phyloP scores from a whole-genome alignment of 2,888 invertebrate genomes.

The Myopa tessellatipennis region DNA sequence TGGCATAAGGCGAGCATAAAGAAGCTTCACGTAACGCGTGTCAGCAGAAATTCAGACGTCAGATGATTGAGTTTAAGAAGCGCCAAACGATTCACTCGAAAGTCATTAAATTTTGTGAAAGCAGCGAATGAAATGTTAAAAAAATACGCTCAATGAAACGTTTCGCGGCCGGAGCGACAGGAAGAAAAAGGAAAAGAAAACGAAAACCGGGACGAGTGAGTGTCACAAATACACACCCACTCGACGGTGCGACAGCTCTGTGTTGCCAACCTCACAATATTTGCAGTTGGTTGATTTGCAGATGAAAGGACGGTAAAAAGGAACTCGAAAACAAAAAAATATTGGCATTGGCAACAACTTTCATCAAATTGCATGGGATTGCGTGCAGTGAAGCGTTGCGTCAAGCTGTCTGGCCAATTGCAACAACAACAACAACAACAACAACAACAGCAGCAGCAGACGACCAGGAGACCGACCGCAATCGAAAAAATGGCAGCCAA shows the following conservation, averaged over 20 bases:
- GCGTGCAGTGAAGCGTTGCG: slow-evolving; percentile 37
- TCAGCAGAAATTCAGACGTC: neutral
- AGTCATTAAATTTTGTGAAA: neutral
- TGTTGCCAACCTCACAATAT: slow-evolving; percentile 16
- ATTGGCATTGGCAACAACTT: slow-evolving; percentile 17
- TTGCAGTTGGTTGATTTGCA: slow-evolving; percentile 6
- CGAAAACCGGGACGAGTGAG: neutral
- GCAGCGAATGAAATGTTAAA: neutral
- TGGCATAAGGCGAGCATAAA: neutral
- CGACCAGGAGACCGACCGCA: neutral
- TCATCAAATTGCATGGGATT: slow-evolving; percentile 35
- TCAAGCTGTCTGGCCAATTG: slow-evolving; percentile 38
- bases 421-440: slow-evolving; percentile 22
- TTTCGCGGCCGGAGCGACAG: neutral
- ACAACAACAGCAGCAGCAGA: neutral
- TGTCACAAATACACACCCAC: neutral
- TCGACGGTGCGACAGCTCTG: neutral
- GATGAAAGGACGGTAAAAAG: neutral
- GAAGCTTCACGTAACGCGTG: neutral
- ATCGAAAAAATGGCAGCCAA: slow-evolving; percentile 28
- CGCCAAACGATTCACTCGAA: neutral
- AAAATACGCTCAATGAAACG: neutral
- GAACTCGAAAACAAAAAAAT: neutral
- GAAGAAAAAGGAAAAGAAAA: neutral
- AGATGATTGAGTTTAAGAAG: neutral